Evolutionary conservation across 2,797 vertebrate species (phyloP), one percentile per base, ranked within the genome.

Genomic region (Acanthornis magna): DNA sequence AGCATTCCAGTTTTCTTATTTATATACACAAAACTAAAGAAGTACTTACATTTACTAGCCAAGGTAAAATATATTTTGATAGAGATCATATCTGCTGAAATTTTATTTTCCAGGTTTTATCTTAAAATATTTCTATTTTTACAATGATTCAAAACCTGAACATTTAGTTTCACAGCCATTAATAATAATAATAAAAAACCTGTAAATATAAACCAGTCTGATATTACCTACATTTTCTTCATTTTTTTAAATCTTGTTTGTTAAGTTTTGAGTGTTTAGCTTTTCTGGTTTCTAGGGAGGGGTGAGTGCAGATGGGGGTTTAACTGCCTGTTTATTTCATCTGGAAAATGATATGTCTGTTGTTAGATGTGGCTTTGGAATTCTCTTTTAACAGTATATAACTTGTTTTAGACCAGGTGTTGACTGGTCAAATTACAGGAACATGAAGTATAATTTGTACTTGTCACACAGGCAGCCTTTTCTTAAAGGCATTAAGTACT

Each of bases 341-440:
- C 70, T 34, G 66, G 75, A 86, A 97, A 82, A 90, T 89, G 86
- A 84, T 66, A 54, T 2, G 2, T 75, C 72, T 87, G 62, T 78
- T 77, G 65, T 95, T 91, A 85, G 85, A 92, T 89, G 88, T 85
- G 86, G 95, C 89, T 96, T 87, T 73, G 87, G 91, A 94, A 96
- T 88, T 85, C 91, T 94, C 92, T 94, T 95, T 85, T 96, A 91
- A 89, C 83, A 88, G 82, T 76, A 53, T 86, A 97, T 93, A 67
- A 88, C 74, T 95, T 92, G 61, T 89, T 92, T 93, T 96, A 93
- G 83, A 95, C 92, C 96, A 97, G 93, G 88, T 95, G 93, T 90
- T 91, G 88, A 96, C 86, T 78, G 48, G 88, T 97, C 96, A 90
- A 93, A 95, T 97, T 91, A 96, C 88, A 96, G 71, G 73, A 96